phyloP scores from a whole-genome alignment of 2,797 vertebrate genomes.

The Podarcis siculus region DNA sequence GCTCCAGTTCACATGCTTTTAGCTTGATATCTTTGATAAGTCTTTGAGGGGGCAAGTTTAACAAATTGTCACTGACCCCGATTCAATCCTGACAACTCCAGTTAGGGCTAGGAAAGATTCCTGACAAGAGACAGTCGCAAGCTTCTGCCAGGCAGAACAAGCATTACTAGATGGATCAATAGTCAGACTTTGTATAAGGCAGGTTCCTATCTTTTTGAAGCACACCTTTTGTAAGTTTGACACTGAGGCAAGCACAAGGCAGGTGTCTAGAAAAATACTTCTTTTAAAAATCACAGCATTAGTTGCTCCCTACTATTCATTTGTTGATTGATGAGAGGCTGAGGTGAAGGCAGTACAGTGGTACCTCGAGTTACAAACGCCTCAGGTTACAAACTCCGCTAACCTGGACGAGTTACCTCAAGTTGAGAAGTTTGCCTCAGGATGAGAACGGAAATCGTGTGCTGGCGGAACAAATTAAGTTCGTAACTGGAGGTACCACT shows the following conservation, averaged over 20 bases:
- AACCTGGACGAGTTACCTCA: no score
- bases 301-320: not conserved
- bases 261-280: not conserved
- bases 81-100: no score
- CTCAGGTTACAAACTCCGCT: no score
- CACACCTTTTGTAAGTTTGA: not conserved
- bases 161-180: not conserved
- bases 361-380: no score
- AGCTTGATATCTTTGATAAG: not conserved
- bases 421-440: no score
- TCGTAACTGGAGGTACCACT: no score
- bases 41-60: not conserved
- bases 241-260: not conserved
- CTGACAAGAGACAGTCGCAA: not conserved
- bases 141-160: not conserved
- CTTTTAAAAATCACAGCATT: not conserved
- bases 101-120: not conserved
- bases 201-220: not conserved
- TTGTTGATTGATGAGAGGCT: not conserved
- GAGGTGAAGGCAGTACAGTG: not conserved
- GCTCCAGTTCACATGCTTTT: not conserved
- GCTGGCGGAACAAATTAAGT: no score
- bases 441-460: no score
- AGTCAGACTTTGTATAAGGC: not conserved
- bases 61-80: not conserved